Evolutionary conservation across 2,888 invertebrate genomes (phyloP), one percentile per base, ranked within the genome.

Genomic region (Eilema caniola): DNA sequence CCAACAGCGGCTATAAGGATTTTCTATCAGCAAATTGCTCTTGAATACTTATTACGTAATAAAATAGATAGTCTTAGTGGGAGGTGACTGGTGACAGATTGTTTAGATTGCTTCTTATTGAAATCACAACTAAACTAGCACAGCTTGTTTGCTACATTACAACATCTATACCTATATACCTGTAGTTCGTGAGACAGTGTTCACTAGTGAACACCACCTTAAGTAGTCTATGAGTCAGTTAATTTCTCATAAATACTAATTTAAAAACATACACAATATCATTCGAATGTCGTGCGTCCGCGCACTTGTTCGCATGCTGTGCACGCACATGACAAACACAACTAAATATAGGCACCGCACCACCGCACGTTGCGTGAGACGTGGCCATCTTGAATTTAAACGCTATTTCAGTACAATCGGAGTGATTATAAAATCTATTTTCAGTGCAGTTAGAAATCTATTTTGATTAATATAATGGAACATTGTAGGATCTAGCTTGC

Each of bases 271-370:
- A 53, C 16, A 56, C 25, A 33, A 67, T 53, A 53, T 24, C n/a
- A 56, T 62, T 62, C 62, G 12, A 24, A n/a, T 23, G 37, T 25
- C 24, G 24, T 33, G 20, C 56, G 59, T 41, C 11, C 4, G 25
- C 20, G 10, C 67, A 47, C 41, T 61, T 31, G 69, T 69, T 61
- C 61, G 24, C 7, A 71, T 47, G 47, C 71, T 20, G 56, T 20
- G 28, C 71, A 69, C 63, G 69, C 79, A 77, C 77, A 74, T 80
- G 80, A 59, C 70, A 7, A 3, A 66, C 66, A 60, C 67, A 63
- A 63, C 83, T 84, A 85, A 81, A 83, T 84, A 80, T 83, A 84
- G 80, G 67, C n/a, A n/a, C 23, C 25, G 33, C 12, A 1, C 68
- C 76, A 70, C 60, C 37, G 71, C 80, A 78, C 72, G 77, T 81